Percentiles rank a stretch among this genome's conserved stretches.
Conservation (phyloP, 2,113 vertebrate species). For the Peromyscus polionotus region DNA sequence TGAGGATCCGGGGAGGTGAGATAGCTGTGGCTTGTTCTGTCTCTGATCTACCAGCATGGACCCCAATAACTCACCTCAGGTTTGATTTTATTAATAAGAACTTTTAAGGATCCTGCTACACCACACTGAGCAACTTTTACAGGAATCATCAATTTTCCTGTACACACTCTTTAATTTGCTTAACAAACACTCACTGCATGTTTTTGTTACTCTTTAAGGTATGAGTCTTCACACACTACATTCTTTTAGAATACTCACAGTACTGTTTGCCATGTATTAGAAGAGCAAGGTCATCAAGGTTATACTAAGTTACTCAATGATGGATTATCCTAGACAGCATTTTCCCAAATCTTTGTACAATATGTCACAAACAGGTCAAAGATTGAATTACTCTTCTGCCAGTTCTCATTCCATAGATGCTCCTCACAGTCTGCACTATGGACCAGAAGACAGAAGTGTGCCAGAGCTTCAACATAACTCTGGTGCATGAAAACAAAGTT, state of each 20-base stretch:
- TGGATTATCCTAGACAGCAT: slow-evolving; percentile 74
- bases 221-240: neutral
- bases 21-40: too few species aligned
- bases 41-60: too few species aligned
- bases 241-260: neutral
- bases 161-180: neutral
- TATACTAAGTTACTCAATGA: slow-evolving; percentile 52
- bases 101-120: too few species aligned
- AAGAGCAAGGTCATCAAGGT: slow-evolving; percentile 67
- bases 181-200: neutral
- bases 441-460: neutral
- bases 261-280: neutral
- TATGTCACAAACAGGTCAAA: slow-evolving; percentile 74
- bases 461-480: neutral
- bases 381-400: slow-evolving; percentile 38
- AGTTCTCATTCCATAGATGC: neutral
- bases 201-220: neutral
- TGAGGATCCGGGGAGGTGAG: too few species aligned
- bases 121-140: neutral
- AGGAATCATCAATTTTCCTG: neutral
- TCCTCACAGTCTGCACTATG: neutral
- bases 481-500: neutral
- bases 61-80: too few species aligned
- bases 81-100: too few species aligned
- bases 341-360: slow-evolving; percentile 74